These are phyloP conservation scores for Drosophila sp. DNA, from an alignment of 1,140 invertebrate species.

Conservation along the genomic window DNA sequence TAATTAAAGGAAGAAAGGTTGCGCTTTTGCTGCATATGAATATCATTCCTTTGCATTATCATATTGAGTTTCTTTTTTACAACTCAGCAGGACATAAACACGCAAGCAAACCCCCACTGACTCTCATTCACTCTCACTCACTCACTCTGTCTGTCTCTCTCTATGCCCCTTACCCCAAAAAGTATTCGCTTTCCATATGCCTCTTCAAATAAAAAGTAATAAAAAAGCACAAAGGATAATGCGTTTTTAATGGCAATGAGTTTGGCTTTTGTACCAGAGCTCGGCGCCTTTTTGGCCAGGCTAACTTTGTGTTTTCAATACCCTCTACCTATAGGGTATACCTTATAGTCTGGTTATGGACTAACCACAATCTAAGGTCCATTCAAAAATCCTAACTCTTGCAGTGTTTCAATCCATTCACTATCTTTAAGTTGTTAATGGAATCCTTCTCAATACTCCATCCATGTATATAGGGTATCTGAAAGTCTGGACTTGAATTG, in stretches of 20 bases:
- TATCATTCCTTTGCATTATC: conserved; percentile 60
- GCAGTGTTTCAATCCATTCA: too few species aligned
- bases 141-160: not conserved
- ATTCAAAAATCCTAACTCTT: not conserved
- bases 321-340: not conserved
- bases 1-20: not conserved
- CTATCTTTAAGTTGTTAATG: too few species aligned
- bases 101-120: conserved; percentile 39
- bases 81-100: conserved; percentile 74
- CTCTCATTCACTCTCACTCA: not conserved
- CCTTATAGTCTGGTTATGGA: not conserved
- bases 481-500: conserved; percentile 4
- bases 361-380: not conserved
- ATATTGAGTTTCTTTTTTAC: conserved; percentile 61
- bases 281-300: conserved; percentile 47
- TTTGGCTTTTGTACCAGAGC: conserved; percentile 66
- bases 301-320: conserved; percentile 31
- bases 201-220: conserved; percentile 76
- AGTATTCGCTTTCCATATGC: conserved; percentile 48
- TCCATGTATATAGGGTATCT: not conserved
- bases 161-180: not conserved
- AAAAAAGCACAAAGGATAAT: conserved; percentile 79
- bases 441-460: not conserved
- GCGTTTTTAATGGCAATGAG: conserved; percentile 80
- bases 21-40: conserved; percentile 29